Base-by-base conservation (phyloP, 1,140 invertebrate genomes). In the Onthophagus taurus region DNA sequence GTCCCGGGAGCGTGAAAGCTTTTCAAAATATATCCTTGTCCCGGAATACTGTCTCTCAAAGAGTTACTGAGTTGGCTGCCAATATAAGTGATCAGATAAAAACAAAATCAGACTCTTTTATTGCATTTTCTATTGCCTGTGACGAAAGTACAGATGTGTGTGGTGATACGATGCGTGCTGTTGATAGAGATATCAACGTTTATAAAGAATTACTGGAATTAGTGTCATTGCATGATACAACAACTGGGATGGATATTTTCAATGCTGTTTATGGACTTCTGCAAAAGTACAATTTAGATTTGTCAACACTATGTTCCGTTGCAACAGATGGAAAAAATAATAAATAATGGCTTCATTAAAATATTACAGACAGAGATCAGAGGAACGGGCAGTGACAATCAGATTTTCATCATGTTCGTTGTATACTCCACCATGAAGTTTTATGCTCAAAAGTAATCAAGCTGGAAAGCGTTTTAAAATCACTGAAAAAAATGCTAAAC, bases 301-400 rank as follows among this genome's bases (percentile, higher is more conserved):
- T 39, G 26, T 31, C 42, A 39, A 44, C 45, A 45, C 26, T 45
- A 42, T 35, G 20, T 33, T 49, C 55, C 35, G 38, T 59, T 42
- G 51, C 51, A 31, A 59, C 49, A 42, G 55, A 60, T 59, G 54
- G 52, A 42, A n/a, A 24, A 20, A 21, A 37, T 35, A 19, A 31
- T 19, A 37, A 44, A 44, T 14, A 43, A 26, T 6, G 31, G 21
- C 20, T 35, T 24, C 33, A 20, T 24, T 8, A 21, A 30, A 44
- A 31, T 45, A 38, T 24, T 26, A 12, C 16, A 29, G 30, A 36
- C 36, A n/a, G n/a, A n/a, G n/a, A n/a, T n/a, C n/a, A n/a, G n/a
- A n/a, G n/a, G n/a, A n/a, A n/a, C n/a, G n/a, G n/a, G n/a, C n/a
- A n/a, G n/a, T n/a, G n/a, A 37, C n/a, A 36, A 37, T 12, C 9